These are phyloP conservation scores for Epizoanthus illoricatus DNA, from an alignment of 92 coral and sea anemone genomes.

Conservation along the genomic window DNA sequence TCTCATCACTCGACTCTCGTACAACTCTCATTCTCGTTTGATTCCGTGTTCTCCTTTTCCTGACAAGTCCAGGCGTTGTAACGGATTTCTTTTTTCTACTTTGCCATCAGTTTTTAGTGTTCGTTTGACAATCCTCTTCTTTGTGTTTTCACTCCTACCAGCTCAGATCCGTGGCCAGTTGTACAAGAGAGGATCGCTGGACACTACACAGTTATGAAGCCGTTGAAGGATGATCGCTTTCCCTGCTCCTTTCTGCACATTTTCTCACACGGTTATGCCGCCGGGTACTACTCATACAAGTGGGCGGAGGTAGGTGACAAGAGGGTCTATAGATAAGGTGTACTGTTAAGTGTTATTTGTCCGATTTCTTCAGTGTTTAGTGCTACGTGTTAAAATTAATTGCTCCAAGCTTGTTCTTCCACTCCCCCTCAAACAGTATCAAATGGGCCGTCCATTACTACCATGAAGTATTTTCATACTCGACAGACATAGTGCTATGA, in stretches of 20 bases:
- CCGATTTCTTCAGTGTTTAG: not conserved
- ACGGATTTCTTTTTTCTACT: no score
- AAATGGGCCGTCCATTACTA: no score
- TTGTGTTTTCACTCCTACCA: not conserved
- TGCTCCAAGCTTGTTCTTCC: no score
- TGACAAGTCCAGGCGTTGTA: no score
- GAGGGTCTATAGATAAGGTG: not conserved
- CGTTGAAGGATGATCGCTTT: constrained; percentile 65
- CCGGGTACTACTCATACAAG: constrained; percentile 90
- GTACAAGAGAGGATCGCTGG: constrained; percentile 64
- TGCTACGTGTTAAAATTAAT: no score
- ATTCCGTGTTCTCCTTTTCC: no score
- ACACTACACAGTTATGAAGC: constrained; percentile 71
- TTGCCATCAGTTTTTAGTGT: not conserved
- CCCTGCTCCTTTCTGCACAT: constrained; percentile 88
- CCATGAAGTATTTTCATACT: no score
- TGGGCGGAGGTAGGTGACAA: constrained; percentile 83
- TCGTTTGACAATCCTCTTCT: not conserved
- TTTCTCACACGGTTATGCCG: constrained; percentile 80
- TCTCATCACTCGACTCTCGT: no score
- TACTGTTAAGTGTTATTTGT: not conserved
- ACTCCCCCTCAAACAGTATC: no score
- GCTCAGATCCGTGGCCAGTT: constrained; percentile 72
- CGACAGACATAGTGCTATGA: no score
- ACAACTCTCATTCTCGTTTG: no score